Conservation (phyloP, 2,888 invertebrate genomes). For the Spisula solida region DNA sequence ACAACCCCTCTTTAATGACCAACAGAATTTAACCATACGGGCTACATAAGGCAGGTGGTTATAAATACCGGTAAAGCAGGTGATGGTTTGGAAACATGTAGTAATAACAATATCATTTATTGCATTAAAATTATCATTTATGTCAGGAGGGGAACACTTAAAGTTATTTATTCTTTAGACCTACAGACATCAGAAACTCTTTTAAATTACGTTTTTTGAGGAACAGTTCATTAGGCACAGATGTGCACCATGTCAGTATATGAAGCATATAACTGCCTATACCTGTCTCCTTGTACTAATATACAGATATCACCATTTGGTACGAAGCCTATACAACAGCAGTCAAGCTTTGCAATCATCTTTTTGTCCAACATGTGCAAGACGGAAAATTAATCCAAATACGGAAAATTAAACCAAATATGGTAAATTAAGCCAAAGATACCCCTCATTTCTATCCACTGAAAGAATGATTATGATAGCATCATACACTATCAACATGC, state of each 20-base stretch:
- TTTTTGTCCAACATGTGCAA: conserved; percentile 17
- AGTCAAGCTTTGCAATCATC: background rate
- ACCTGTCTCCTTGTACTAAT: background rate
- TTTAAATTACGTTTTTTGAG: background rate
- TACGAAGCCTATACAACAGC: background rate
- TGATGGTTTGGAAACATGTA: too few relatives aligned
- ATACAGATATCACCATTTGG: conserved; percentile 10
- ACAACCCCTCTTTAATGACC: too few relatives aligned
- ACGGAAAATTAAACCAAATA: too few relatives aligned
- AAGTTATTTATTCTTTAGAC: background rate
- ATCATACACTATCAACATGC: conserved; percentile 2
- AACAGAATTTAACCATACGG: background rate
- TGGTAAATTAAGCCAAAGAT: background rate
- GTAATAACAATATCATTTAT: background rate
- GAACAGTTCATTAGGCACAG: background rate
- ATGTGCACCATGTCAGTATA: background rate
- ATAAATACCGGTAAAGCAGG: too few relatives aligned
- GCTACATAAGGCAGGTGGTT: background rate
- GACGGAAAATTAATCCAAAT: conserved; percentile 1
- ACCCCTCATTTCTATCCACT: background rate
- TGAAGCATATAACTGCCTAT: background rate
- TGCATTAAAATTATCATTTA: background rate
- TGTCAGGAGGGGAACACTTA: background rate
- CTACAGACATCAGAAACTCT: background rate
- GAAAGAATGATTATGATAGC: background rate